Base-by-base conservation (phyloP, 2,797 vertebrate genomes). In the Brachymystax lenok region DNA sequence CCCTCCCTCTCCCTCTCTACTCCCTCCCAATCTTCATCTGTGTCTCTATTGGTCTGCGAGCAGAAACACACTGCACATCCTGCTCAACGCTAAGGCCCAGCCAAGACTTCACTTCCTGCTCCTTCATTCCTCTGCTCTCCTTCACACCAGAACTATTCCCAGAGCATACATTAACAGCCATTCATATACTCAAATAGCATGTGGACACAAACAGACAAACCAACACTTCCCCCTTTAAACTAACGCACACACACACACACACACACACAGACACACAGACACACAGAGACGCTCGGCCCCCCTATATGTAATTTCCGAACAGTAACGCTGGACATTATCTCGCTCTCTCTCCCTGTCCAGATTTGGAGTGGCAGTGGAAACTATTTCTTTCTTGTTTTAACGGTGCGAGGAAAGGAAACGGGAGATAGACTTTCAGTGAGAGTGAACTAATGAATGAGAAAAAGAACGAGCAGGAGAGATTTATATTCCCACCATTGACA, bases 51-150 rank as follows among this genome's bases (percentile, higher is more conserved):
- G 46, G 87, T 85, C 86, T 86, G 82, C 88, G 89, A 93, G 91
- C 90, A 93, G 85, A 93, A 93, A 92, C 92, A 94, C 91, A 88
- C 87, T 80, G 91, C 79, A 92, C 91, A 92, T 93, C 93, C 93
- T 93, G 92, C 91, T 88, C 87, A 74, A 79, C 84, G 82, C 88
- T 83, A 86, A 91, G 80, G 87, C 77, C 78, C 83, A 90, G 92
- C 86, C 92, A 93, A 93, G 87, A 91, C 88, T 90, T 92, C 91
- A 92, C 90, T 92, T 93, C 92, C 92, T 87, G 88, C 89, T 89
- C 88, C 89, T 92, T 87, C 54, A 84, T 86, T 88, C 87, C 78
- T 87, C 40, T 12, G 10, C 40, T 46, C 90, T 87, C 88, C 87
- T 90, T 91, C 90, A 85, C 91, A 85, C 86, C 88, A 78, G 68